phyloP scores from a whole-genome alignment of 2,888 invertebrate genomes.

The Teinopalpus imperialis region DNA sequence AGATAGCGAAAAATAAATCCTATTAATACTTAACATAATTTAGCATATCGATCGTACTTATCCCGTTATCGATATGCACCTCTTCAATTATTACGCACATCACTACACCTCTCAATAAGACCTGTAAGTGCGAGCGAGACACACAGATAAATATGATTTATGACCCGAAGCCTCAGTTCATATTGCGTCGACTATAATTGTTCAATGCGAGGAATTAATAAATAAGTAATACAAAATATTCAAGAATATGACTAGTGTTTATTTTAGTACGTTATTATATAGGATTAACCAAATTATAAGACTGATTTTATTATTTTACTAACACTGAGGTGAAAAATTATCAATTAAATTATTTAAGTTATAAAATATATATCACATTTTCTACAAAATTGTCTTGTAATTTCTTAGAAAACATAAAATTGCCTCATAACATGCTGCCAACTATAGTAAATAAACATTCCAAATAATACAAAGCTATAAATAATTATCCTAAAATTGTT shows the following conservation, averaged over 20 bases:
- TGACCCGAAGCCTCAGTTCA: too few relatives aligned
- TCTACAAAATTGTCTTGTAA: neutral
- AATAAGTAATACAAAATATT: conserved; percentile 5
- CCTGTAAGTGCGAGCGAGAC: too few relatives aligned
- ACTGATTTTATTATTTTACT: neutral
- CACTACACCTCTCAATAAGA: too few relatives aligned
- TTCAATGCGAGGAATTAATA: conserved; percentile 11
- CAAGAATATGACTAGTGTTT: conserved; percentile 20
- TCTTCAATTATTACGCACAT: too few relatives aligned
- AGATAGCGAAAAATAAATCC: too few relatives aligned
- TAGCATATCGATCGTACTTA: too few relatives aligned
- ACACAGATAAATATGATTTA: too few relatives aligned
- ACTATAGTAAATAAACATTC: conserved; percentile 1
- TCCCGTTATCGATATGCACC: too few relatives aligned
- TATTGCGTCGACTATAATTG: too few relatives aligned
- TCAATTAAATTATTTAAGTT: conserved; percentile 1
- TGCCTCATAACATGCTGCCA: neutral
- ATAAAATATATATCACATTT: conserved; percentile 20
- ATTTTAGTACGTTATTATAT: neutral
- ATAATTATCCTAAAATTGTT: conserved; percentile 30
- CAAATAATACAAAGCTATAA: conserved; percentile 8
- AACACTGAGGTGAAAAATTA: neutral
- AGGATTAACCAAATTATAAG: neutral
- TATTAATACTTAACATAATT: too few relatives aligned
- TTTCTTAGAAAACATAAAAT: conserved; percentile 4